These are phyloP conservation scores for Zaprionus ornatus DNA, from an alignment of 1,140 invertebrate species.

Conservation along the genomic window DNA sequence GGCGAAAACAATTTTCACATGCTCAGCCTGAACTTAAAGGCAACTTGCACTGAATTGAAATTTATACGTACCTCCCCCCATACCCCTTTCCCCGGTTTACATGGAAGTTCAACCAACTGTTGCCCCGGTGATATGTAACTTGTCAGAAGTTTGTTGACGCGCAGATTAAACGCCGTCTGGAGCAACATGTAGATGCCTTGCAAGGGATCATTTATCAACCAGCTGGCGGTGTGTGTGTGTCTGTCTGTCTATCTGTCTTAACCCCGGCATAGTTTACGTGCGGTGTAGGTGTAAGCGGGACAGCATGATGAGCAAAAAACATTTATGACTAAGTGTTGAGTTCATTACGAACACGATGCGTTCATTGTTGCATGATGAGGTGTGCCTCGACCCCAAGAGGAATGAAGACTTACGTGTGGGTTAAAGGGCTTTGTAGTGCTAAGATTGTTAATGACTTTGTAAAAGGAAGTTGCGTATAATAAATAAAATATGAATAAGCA, in stretches of 20 bases:
- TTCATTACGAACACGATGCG: conserved; percentile 7
- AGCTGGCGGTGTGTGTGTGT: conserved; percentile 48
- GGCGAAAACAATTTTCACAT: conserved; percentile 36
- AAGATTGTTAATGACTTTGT: neutral
- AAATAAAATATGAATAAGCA: neutral
- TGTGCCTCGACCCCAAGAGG: neutral
- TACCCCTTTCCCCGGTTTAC: neutral
- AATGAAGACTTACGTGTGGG: neutral
- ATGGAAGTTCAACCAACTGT: conserved; percentile 69
- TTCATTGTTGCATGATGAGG: conserved; percentile 4
- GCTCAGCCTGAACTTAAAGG: conserved; percentile 18
- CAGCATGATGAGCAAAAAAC: conserved; percentile 4
- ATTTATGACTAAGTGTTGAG: conserved; percentile 34
- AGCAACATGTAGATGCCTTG: conserved; percentile 51
- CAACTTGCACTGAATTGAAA: neutral
- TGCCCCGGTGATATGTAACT: conserved; percentile 73
- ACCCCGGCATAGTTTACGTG: neutral
- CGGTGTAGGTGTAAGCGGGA: conserved; percentile 21
- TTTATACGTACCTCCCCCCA: neutral
- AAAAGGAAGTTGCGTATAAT: neutral
- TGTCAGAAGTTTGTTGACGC: conserved; percentile 76
- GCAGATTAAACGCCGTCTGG: conserved; percentile 66
- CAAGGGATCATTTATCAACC: conserved; percentile 69
- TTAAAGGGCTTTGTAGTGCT: neutral
- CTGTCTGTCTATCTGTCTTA: conserved; percentile 40